Evolutionary conservation across 1,140 invertebrate species (phyloP).

Genomic region (Sycophaga agraensis): DNA sequence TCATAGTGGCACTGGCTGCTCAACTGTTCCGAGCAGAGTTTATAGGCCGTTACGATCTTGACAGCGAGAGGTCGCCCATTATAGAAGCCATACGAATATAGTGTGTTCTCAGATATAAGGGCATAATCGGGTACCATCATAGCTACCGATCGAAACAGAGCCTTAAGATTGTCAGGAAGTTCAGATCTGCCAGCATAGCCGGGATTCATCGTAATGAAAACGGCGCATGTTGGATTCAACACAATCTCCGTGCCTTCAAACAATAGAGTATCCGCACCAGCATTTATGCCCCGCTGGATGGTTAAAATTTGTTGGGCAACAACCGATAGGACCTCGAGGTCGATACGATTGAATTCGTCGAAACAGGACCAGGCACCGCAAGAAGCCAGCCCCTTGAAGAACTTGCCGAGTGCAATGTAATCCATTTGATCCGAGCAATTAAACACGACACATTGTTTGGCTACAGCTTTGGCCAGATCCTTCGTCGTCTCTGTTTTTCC

Average conservation of each 20-base stretch:
- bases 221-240: constrained; percentile 86
- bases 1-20: constrained; percentile 95
- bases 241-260: constrained; percentile 91
- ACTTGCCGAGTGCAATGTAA: constrained; percentile 92
- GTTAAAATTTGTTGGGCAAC: constrained; percentile 88
- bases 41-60: constrained; percentile 94
- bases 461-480: constrained; percentile 93
- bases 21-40: constrained; percentile 90
- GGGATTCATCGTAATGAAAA: constrained; percentile 97
- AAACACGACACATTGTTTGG: constrained; percentile 95
- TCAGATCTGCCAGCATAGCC: constrained; percentile 90
- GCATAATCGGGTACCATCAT: constrained; percentile 99
- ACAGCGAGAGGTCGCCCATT: constrained; percentile 83
- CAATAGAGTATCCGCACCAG: constrained; percentile 72
- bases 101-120: constrained; percentile 88
- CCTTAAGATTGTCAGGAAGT: constrained; percentile 91
- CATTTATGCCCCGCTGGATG: constrained; percentile 77
- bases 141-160: constrained; percentile 89
- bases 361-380: constrained; percentile 98
- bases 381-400: constrained; percentile 94
- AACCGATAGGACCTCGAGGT: constrained; percentile 87
- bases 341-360: constrained; percentile 91
- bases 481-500: constrained; percentile 97
- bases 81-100: constrained; percentile 93
- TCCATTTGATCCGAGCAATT: constrained; percentile 94